Percentiles rank a stretch among this genome's conserved stretches.
Evolutionary conservation across 2,797 vertebrate genomes (phyloP).

Genomic region (Selene dorsalis): DNA sequence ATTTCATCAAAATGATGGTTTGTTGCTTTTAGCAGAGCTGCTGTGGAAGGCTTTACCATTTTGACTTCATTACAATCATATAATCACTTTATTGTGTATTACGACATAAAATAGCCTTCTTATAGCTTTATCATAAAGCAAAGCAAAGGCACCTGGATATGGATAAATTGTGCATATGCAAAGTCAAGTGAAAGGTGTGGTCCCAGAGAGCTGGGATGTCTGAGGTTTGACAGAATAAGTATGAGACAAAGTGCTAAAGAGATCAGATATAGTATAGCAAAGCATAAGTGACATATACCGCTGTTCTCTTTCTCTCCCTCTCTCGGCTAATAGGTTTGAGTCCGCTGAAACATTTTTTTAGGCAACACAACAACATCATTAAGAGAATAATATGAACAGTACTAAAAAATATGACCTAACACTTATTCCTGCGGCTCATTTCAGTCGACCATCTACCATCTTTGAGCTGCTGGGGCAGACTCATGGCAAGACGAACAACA

Average conservation of each 20-base stretch:
- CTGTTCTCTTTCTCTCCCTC: background rate
- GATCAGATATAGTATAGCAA: background rate
- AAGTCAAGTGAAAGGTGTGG: background rate
- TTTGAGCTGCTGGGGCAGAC: background rate
- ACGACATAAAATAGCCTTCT: background rate
- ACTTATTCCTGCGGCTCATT: background rate
- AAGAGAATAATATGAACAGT: background rate
- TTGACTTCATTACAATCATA: slow-evolving; percentile 21
- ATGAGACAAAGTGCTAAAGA: background rate
- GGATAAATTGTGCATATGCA: background rate
- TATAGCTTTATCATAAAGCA: background rate
- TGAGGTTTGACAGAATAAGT: background rate
- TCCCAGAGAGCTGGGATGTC: background rate
- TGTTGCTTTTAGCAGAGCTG: slow-evolving; percentile 21
- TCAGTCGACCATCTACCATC: background rate
- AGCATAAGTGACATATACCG: background rate
- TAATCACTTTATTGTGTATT: slow-evolving; percentile 4
- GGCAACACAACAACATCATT: background rate
- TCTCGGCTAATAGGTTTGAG: background rate
- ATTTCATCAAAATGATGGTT: slow-evolving; percentile 16
- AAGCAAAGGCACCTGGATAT: background rate
- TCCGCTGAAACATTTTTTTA: background rate
- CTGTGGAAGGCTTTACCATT: background rate
- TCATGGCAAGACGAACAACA: background rate
- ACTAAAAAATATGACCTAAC: background rate